Percentiles rank a stretch among this genome's conserved stretches.
Conservation (phyloP, 2,797 vertebrate species). For the Meda fulgida region DNA sequence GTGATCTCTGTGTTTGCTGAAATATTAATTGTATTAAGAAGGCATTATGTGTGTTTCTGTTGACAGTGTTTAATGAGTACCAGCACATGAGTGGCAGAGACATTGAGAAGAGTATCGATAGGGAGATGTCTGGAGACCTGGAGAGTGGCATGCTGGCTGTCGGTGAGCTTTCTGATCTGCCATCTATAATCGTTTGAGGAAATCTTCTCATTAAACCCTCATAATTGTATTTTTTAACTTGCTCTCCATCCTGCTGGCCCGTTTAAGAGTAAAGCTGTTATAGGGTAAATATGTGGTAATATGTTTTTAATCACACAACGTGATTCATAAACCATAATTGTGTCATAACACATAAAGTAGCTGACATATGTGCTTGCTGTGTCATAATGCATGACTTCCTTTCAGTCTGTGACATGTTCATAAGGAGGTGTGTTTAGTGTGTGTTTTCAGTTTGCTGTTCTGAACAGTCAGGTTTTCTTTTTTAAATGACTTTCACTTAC, state of each 20-base stretch:
- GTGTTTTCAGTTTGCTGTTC: slow-evolving; percentile 21
- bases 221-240: slow-evolving; percentile 55
- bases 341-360: slow-evolving; percentile 10
- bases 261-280: slow-evolving; percentile 73
- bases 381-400: slow-evolving; percentile 27
- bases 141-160: slow-evolving; percentile 96
- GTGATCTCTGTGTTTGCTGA: not conserved
- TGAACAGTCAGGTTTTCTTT: not conserved
- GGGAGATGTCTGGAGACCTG: slow-evolving; percentile 98
- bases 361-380: slow-evolving; percentile 21
- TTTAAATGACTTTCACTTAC: slow-evolving; percentile 1
- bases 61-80: slow-evolving; percentile 91
- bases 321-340: slow-evolving; percentile 25
- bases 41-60: slow-evolving; percentile 43
- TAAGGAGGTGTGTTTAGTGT: not conserved
- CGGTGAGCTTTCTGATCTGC: slow-evolving; percentile 76
- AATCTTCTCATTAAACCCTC: slow-evolving; percentile 26
- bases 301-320: slow-evolving; percentile 23
- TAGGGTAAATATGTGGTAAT: slow-evolving; percentile 45
- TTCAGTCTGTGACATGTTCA: not conserved
- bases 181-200: not conserved
- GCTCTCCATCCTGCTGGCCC: slow-evolving; percentile 65
- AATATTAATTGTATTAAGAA: not conserved
- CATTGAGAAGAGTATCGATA: slow-evolving; percentile 90
- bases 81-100: slow-evolving; percentile 93